Base-by-base conservation (phyloP, 2,888 invertebrate genomes). In the Invenusta paracnida region DNA sequence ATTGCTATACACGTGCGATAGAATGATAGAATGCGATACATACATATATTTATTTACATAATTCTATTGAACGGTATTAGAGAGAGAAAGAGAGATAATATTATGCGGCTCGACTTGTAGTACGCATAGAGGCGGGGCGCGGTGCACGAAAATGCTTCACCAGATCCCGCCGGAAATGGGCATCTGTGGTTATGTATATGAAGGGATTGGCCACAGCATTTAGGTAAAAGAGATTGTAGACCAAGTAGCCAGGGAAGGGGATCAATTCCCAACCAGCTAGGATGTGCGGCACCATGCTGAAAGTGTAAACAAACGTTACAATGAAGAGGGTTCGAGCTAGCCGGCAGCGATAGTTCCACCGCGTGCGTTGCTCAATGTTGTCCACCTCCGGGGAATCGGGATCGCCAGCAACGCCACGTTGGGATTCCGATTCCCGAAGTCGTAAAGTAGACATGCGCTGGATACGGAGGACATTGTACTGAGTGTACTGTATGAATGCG, bases 401-500 rank as follows among this genome's bases (percentile, higher is more conserved):
- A 23, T 73, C 73, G 48, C 48, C 11, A 17, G 48, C 48, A n/a
- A n/a, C n/a, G n/a, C n/a, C n/a, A 17, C 48, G 17, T 48, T 48
- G 48, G 5, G 73, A 73, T 5, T 73, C 73, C 2, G 25, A 5
- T 25, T 73, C 73, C 25, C 73, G 73, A 73, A 73, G 73, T 13
- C 73, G 73, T 2, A 73, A 13, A 23, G 73, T 73, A 2, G 73
- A 73, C 11, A 5, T 73, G 5, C 73, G 73, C 25, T 73, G 73
- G 25, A n/a, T 23, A 13, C 73, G 17, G 73, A 5, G 27, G 27
- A 23, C 25, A 5, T 13, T 25, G 23, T 23, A n/a, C 25, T 73
- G 73, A 25, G 73, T 73, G 73, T 73, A 73, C 73, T 73, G 73
- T 23, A 73, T 73, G 25, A 73, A 73, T 73, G 73, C 73, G 25